phyloP scores from a whole-genome alignment of 2,888 invertebrate genomes.

The Euphydryas editha region DNA sequence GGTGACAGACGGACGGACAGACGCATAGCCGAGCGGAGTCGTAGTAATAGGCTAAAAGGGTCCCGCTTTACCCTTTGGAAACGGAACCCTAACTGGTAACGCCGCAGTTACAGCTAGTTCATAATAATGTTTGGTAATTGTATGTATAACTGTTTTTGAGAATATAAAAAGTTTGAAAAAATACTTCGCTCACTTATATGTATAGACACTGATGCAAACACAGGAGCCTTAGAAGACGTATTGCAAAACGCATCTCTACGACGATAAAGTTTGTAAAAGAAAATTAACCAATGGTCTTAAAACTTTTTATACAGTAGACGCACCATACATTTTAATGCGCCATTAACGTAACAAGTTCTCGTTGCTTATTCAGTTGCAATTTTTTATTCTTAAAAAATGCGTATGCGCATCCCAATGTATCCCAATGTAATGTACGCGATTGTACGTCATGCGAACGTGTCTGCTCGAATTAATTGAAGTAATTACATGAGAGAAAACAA shows the following conservation, averaged over 20 bases:
- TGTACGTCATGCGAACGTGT: slow-evolving; percentile 66
- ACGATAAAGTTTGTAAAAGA: slow-evolving; percentile 8
- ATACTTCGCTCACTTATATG: no score
- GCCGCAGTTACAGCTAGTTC: no score
- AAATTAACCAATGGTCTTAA: slow-evolving; percentile 2
- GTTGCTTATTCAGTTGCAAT: slow-evolving; percentile 7
- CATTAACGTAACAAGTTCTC: slow-evolving; percentile 14
- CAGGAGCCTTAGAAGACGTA: not conserved
- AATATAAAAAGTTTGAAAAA: no score
- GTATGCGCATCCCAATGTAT: slow-evolving; percentile 71
- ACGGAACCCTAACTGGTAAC: no score
- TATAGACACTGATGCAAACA: no score
- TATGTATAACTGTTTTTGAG: no score
- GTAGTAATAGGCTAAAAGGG: no score
- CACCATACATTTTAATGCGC: slow-evolving; percentile 11
- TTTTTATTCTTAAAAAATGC: slow-evolving; percentile 53
- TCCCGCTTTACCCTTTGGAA: no score
- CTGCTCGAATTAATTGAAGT: slow-evolving; percentile 76
- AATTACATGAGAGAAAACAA: slow-evolving; percentile 79
- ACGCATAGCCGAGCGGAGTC: no score
- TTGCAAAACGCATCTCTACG: slow-evolving; percentile 3
- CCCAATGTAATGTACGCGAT: slow-evolving; percentile 63
- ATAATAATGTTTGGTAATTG: no score
- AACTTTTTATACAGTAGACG: slow-evolving; percentile 9
- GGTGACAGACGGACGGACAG: no score